Conservation (phyloP, 2,113 vertebrate genomes). For the Etheostoma cragini region DNA sequence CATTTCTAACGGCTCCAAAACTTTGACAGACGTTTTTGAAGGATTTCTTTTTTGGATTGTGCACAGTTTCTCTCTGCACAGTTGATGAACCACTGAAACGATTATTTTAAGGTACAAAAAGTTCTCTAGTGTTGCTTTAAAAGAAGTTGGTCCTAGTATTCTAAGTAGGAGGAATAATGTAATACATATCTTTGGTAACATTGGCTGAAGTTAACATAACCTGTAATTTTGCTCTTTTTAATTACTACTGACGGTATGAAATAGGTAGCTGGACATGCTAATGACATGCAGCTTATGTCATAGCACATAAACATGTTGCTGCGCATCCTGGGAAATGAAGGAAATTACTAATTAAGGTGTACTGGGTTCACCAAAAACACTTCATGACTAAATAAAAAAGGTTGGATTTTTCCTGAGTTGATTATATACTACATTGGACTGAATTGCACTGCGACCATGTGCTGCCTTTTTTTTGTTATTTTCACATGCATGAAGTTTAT, state of each 20-base stretch:
- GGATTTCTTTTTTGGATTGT: conserved; percentile 2
- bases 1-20: neutral
- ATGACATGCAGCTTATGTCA: neutral
- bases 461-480: conserved; percentile 42
- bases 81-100: too few species aligned
- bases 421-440: conserved; percentile 24
- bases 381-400: neutral
- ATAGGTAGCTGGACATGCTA: neutral
- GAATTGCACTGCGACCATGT: conserved; percentile 42
- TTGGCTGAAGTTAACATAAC: neutral
- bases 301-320: neutral
- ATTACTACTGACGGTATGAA: neutral
- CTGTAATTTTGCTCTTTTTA: neutral
- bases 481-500: conserved; percentile 44
- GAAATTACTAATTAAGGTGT: neutral
- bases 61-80: neutral
- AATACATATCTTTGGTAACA: neutral
- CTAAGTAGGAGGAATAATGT: neutral
- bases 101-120: too few species aligned
- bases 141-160: neutral
- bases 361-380: neutral
- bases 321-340: conserved; percentile 57
- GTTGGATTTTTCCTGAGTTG: conserved; percentile 49
- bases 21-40: neutral
- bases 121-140: neutral